A percentile compares a stretch with the other conserved stretches of the same genome.
These are phyloP conservation scores for Nansenia antarctica DNA, from an alignment of 2,113 vertebrate genomes.

Conservation along the genomic window DNA sequence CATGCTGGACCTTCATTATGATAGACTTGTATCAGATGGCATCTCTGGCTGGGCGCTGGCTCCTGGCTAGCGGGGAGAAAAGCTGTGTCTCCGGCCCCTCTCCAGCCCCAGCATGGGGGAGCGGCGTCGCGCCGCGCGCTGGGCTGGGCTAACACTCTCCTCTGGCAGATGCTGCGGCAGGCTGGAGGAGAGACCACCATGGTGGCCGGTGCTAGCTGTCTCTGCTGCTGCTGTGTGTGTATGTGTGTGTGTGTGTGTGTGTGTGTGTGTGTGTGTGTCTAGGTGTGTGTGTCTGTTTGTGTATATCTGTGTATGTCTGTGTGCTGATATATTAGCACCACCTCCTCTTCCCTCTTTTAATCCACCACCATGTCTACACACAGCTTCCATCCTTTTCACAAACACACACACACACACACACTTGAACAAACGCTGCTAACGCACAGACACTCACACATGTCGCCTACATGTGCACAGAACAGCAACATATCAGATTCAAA, in stretches of 20 bases:
- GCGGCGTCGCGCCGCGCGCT: neutral
- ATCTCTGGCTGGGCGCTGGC: conserved; percentile 82
- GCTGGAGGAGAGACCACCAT: conserved; percentile 78
- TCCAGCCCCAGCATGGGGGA: conserved; percentile 78
- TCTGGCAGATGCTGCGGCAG: conserved; percentile 86
- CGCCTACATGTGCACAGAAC: conserved; percentile 43
- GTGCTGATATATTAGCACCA: conserved; percentile 64
- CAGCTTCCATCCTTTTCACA: conserved; percentile 43
- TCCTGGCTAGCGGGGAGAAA: conserved; percentile 77
- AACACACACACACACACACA: conserved; percentile 7
- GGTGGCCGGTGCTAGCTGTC: conserved; percentile 52
- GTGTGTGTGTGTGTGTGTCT: conserved; percentile 37
- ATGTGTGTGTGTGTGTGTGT: neutral
- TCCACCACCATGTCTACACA: conserved; percentile 31
- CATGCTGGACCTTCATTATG: conserved; percentile 99
- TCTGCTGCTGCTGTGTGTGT: conserved; percentile 32
- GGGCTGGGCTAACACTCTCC: conserved; percentile 55
- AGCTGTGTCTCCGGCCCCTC: conserved; percentile 74
- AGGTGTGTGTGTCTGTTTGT: no score
- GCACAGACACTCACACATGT: conserved; percentile 8
- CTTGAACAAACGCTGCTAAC: conserved; percentile 9
- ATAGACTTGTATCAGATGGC: conserved; percentile 98
- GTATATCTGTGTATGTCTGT: neutral
- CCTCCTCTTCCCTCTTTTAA: conserved; percentile 40
- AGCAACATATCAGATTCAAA: conserved; percentile 77